A percentile compares a stretch with the other conserved stretches of the same genome.
Conservation (phyloP, 1,140 invertebrate species). For the Drosophila lacteicornis region DNA sequence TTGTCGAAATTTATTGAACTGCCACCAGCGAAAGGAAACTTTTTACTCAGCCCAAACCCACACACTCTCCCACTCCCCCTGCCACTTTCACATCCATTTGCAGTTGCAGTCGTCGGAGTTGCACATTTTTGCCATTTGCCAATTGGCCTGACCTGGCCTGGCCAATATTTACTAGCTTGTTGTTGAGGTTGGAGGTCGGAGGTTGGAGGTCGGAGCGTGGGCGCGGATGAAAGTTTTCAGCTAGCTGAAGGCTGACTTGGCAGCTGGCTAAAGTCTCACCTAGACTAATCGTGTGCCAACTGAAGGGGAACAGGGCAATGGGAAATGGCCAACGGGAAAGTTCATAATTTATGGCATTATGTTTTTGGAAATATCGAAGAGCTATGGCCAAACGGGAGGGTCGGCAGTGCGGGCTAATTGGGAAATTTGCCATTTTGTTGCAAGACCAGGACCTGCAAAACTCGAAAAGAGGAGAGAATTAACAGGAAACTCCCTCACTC, state of each 20-base stretch:
- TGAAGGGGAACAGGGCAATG: constrained; percentile 38
- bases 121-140: constrained; percentile 60
- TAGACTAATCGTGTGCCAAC: constrained; percentile 54
- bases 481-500: constrained; percentile 4
- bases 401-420: constrained; percentile 25
- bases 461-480: not conserved
- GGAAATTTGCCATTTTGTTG: constrained; percentile 24
- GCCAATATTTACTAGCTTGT: constrained; percentile 60
- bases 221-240: constrained; percentile 29
- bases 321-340: constrained; percentile 49
- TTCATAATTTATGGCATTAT: constrained; percentile 57
- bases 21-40: constrained; percentile 42
- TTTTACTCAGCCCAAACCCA: constrained; percentile 37
- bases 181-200: constrained; percentile 34
- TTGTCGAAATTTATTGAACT: constrained; percentile 76
- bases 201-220: not conserved
- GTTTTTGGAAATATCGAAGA: constrained; percentile 46
- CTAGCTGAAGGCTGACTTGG: constrained; percentile 48
- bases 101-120: constrained; percentile 44
- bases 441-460: constrained; percentile 1
- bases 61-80: not conserved
- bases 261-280: constrained; percentile 54
- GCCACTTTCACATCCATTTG: constrained; percentile 16
- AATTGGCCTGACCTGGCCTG: constrained; percentile 37
- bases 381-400: constrained; percentile 3